phyloP scores from a whole-genome alignment of 1,140 invertebrate species.

The Propsilocerus akamusi region DNA sequence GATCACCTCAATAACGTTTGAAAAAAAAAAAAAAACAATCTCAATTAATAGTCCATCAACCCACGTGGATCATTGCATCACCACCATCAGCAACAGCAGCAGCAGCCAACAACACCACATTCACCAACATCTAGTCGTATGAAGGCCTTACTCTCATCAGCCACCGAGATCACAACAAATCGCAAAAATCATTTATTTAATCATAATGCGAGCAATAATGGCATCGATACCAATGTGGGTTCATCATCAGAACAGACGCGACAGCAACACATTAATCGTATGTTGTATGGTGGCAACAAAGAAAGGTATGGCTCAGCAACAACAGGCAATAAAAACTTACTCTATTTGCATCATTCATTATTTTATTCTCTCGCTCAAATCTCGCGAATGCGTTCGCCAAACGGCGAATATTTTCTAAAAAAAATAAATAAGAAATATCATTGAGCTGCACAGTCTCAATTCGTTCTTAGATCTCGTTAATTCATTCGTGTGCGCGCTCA shows the following conservation, averaged over 20 bases:
- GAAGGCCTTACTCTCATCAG: neutral
- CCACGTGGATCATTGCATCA: neutral
- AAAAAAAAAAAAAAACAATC: neutral
- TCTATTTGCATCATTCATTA: neutral
- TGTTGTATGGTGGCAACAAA: neutral
- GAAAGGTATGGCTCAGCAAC: neutral
- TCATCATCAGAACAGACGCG: neutral
- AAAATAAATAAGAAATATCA: too few relatives aligned
- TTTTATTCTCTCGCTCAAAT: neutral
- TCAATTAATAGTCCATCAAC: slow-evolving; percentile 1
- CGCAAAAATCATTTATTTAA: neutral
- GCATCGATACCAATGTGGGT: neutral
- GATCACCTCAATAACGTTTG: too few relatives aligned
- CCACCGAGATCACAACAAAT: neutral
- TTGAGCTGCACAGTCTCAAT: too few relatives aligned
- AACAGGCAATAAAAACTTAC: neutral
- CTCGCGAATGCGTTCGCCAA: too few relatives aligned
- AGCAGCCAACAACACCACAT: neutral
- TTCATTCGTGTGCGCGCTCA: too few relatives aligned
- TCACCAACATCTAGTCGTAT: neutral
- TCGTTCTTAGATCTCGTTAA: too few relatives aligned
- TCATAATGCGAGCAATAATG: neutral
- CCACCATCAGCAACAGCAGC: neutral
- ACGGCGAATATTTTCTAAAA: too few relatives aligned
- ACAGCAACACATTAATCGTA: neutral